Evolutionary conservation across 2,888 invertebrate species (phyloP), one percentile per base, ranked within the genome.

Genomic region (Eutolmus rufibarbis): DNA sequence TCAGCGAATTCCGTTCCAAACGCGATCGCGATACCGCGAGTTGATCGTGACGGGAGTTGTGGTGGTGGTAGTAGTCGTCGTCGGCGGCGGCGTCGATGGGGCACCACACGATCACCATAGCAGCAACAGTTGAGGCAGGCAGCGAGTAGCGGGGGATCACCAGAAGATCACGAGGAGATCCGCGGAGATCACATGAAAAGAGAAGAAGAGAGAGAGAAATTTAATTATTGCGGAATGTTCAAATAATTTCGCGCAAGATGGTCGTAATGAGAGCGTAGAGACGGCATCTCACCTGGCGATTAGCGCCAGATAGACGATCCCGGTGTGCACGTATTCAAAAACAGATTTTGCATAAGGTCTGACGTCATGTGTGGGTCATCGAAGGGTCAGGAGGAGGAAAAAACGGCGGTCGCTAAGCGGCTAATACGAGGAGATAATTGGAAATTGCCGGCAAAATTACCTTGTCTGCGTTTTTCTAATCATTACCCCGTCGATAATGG

Each of bases 121-220:
- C 66, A 51, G 16, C 66, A 5, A 0, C 12, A 66, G 12, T 66
- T 19, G 23, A 28, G 19, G 12, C 9, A 28, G 56, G 12, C 14
- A 66, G 66, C 66, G 28, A 66, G 79, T 14, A 51, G 79, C 34
- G 56, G 37, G 82, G 34, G 37, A 57, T 57, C 82, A 51, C 37
- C 57, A 81, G 56, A 56, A 81, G 56, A 31, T 56, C 31, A 37
- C 34, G 31, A 51, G 66, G 4, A 66, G 66, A 66, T 23, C 66
- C 66, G 8, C 56, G 28, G 23, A 66, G 66, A 57, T 82, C 23
- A 8, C 37, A 82, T 82, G 57, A 82, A 82, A 82, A 82, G 82
- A 82, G 82, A 82, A 82, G 66, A 82, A 82, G 4, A 46, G 16
- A 57, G 78, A 82, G 66, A 82, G 57, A 82, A 23, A 57, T 82